Evolutionary conservation across 2,797 vertebrate species (phyloP).

Genomic region (Enteromius treurensis): DNA sequence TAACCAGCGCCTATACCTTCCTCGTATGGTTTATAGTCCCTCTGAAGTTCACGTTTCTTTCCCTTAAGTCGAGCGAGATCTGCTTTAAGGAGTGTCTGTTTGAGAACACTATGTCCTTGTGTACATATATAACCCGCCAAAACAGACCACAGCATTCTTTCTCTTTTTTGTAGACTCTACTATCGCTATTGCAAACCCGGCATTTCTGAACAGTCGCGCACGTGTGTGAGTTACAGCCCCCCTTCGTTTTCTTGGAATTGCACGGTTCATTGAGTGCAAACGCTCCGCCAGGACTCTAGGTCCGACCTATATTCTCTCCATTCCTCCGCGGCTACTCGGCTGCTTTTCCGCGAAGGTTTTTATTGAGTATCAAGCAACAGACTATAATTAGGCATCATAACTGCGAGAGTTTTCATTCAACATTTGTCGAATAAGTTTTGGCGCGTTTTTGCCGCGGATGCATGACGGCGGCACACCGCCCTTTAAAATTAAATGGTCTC

Average conservation of each 20-base stretch:
- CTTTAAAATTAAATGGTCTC: constrained; percentile 60
- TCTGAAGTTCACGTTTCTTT: background rate
- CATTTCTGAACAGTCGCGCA: constrained; percentile 64
- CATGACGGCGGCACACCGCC: background rate
- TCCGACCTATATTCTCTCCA: background rate
- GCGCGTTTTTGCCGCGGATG: constrained; percentile 74
- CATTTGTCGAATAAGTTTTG: constrained; percentile 65
- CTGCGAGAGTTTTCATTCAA: background rate
- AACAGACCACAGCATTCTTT: constrained; percentile 28
- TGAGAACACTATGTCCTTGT: constrained; percentile 43
- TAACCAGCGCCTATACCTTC: constrained; percentile 51
- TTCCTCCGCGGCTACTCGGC: rapidly evolving
- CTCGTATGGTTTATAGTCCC: background rate
- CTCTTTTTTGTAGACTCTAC: constrained; percentile 1
- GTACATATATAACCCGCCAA: constrained; percentile 22
- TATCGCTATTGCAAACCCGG: constrained; percentile 62
- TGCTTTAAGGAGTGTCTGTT: constrained; percentile 7
- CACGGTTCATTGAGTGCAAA: constrained; percentile 27
- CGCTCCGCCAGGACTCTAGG: constrained; percentile 6
- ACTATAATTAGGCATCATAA: constrained; percentile 1
- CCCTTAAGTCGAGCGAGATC: background rate
- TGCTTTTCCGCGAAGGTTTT: constrained; percentile 42
- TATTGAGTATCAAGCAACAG: background rate
- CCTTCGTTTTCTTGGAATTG: constrained; percentile 78
- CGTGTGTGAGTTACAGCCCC: constrained; percentile 72